A percentile compares a stretch with the other conserved stretches of the same genome.
phyloP scores from a whole-genome alignment of 1,140 invertebrate species.

The Drosophila ercepeae region DNA sequence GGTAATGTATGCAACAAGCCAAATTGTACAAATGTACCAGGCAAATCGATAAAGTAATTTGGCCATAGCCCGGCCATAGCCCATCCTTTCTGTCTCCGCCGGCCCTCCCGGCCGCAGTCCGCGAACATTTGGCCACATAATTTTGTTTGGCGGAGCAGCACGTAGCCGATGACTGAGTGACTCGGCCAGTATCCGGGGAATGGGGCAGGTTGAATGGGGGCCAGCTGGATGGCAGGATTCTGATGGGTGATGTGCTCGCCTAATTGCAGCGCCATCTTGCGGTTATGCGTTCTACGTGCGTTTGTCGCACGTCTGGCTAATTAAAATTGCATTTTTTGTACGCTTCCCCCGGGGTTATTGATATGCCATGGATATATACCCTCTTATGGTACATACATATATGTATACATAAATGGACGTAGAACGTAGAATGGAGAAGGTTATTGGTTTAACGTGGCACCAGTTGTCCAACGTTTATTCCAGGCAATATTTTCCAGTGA shows the following conservation, averaged over 20 bases:
- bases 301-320: constrained; percentile 78
- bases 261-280: constrained; percentile 79
- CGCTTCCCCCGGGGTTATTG: constrained; percentile 53
- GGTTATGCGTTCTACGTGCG: constrained; percentile 77
- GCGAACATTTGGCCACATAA: constrained; percentile 74
- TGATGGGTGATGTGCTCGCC: constrained; percentile 48
- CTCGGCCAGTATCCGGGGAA: constrained; percentile 18
- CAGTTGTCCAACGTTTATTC: constrained; percentile 31
- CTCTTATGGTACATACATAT: not conserved
- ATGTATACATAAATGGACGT: not conserved
- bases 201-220: not conserved
- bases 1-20: constrained; percentile 76
- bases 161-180: constrained; percentile 59
- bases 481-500: constrained; percentile 6
- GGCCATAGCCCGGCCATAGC: constrained; percentile 65
- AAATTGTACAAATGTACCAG: constrained; percentile 74
- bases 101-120: constrained; percentile 14
- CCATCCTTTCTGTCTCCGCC: constrained; percentile 26
- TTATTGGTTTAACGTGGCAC: constrained; percentile 17
- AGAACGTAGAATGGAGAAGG: not conserved
- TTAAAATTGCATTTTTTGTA: constrained; percentile 79
- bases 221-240: not conserved
- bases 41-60: constrained; percentile 82
- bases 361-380: constrained; percentile 52
- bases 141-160: constrained; percentile 75